Conservation (phyloP, 2,113 vertebrate species). For the Euleptes europaea region DNA sequence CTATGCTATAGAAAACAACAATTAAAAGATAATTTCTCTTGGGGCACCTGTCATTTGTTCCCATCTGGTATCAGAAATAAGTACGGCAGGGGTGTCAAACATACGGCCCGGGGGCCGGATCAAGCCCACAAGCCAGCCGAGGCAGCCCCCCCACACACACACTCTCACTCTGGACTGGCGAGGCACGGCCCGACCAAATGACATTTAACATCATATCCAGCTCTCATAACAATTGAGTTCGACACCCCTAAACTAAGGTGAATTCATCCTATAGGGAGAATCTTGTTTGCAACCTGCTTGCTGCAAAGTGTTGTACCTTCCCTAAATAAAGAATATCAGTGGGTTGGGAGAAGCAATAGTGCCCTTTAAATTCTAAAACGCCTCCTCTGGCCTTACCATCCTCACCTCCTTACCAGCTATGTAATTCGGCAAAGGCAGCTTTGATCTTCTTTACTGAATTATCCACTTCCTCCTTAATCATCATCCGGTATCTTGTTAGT, state of each 20-base stretch:
- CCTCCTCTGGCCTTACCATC: neutral
- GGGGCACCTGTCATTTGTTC: neutral
- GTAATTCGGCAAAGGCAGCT: slow-evolving; percentile 81
- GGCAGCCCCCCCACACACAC: too few species aligned
- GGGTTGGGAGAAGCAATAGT: neutral
- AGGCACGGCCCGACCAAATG: too few species aligned
- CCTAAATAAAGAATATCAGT: neutral
- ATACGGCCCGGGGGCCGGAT: too few species aligned
- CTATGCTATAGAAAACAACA: neutral
- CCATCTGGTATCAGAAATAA: neutral
- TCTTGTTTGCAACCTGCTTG: neutral
- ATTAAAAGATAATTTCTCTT: neutral
- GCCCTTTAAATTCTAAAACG: neutral
- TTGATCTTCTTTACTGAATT: slow-evolving; percentile 84
- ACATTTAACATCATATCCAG: too few species aligned
- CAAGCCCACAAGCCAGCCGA: too few species aligned
- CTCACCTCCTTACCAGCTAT: slow-evolving; percentile 75
- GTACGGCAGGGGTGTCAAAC: too few species aligned
- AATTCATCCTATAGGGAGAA: neutral
- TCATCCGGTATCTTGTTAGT: slow-evolving; percentile 79
- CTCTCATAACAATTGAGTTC: too few species aligned
- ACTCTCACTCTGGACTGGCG: too few species aligned
- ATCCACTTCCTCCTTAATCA: slow-evolving; percentile 84
- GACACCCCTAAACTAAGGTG: neutral
- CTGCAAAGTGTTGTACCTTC: neutral